Evolutionary conservation across 1,140 invertebrate genomes (phyloP), one percentile per base, ranked within the genome.

Genomic region (Drosophila orena): DNA sequence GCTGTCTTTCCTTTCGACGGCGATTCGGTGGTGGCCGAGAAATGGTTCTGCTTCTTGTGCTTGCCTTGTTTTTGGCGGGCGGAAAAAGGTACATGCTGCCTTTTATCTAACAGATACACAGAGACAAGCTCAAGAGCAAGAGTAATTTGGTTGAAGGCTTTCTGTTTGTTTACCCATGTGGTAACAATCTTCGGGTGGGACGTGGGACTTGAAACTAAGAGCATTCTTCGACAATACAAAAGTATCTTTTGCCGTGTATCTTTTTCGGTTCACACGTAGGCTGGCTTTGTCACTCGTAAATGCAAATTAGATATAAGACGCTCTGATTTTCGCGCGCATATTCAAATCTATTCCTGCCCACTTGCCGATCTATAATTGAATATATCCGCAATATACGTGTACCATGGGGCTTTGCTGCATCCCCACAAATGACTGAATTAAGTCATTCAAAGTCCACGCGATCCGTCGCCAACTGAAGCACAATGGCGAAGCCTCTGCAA

Each of bases 61-160:
- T 55, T 73, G 66, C 72, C 62, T 40, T n/a, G 6, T 8, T n/a
- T 42, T 42, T 20, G 50, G 59, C 27, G 53, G 43, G 38, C 50
- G 72, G 54, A 44, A 84, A 84, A 85, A 46, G 66, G 58, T 80
- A 69, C 54, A 60, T 43, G 60, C 20, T 47, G 50, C 14, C 47
- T 52, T 88, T 81, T 85, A 85, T 85, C 81, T 85, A 54, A 59
- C 60, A 85, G 57, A 74, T 70, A 85, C 72, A 61, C 59, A 15
- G 17, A 10, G 11, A 65, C 68, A 56, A 75, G 59, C 60, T 37
- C 59, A 58, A 69, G 79, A 61, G 56, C 68, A 66, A 64, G 27
- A 66, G 49, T 70, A 74, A 86, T 81, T 75, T 75, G 66, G 60
- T 53, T 59, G 60, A 88, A 74, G 76, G 54, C 46, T 57, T 47